Conservation (phyloP, 53 echinoderm and acorn worm genomes). For the Echinarachnius parma region DNA sequence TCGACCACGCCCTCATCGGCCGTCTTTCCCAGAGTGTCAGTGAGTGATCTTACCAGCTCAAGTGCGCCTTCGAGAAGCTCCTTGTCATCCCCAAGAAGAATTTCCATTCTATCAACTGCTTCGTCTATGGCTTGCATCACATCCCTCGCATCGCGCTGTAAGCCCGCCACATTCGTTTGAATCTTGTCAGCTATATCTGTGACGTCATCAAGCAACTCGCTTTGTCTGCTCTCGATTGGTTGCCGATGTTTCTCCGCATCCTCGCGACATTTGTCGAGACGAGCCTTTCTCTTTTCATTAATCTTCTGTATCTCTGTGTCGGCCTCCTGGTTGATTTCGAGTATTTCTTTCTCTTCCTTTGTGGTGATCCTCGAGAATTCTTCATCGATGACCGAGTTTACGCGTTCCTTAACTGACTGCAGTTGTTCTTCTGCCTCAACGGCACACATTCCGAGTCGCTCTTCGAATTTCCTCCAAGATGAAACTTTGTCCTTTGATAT, state of each 20-base stretch:
- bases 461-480: too few relatives aligned
- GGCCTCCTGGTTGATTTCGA: too few relatives aligned
- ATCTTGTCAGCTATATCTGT: background rate
- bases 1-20: background rate
- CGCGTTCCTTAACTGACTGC: too few relatives aligned
- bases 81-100: background rate
- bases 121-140: background rate
- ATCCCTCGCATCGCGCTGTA: slow-evolving; percentile 1
- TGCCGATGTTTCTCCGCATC: background rate
- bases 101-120: slow-evolving; percentile 1
- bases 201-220: background rate
- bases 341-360: too few relatives aligned
- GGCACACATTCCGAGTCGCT: too few relatives aligned
- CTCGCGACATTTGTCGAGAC: background rate
- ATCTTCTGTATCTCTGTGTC: too few relatives aligned
- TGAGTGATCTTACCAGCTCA: background rate
- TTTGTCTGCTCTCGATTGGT: background rate
- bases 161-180: background rate
- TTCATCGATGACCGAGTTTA: too few relatives aligned
- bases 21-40: background rate
- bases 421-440: too few relatives aligned
- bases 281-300: slow-evolving; percentile 4
- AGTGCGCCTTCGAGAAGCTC: background rate
- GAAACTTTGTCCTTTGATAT: too few relatives aligned
- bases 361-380: too few relatives aligned